Conservation (phyloP, 2,888 invertebrate genomes). For the Mystacides longicornis region DNA sequence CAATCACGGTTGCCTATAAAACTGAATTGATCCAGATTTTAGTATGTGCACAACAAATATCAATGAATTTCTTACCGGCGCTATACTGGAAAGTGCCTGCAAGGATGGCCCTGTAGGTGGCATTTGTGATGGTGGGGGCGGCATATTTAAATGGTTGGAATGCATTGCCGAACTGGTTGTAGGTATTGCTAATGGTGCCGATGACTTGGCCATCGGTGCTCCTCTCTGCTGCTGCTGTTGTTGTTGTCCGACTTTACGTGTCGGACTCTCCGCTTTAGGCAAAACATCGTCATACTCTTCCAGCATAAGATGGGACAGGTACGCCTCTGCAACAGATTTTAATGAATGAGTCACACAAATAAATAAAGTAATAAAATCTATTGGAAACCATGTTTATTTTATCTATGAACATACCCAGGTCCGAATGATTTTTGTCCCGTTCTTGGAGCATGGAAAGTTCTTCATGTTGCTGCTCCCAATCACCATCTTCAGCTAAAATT, state of each 20-base stretch:
- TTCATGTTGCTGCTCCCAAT: conserved; percentile 65
- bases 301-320: conserved; percentile 51
- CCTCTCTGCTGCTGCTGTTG: background rate
- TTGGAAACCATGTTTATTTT: no score
- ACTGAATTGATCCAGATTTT: no score
- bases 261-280: conserved; percentile 38
- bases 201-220: conserved; percentile 31
- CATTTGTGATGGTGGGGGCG: background rate
- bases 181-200: conserved; percentile 6
- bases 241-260: background rate
- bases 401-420: conserved; percentile 36
- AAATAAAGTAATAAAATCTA: background rate
- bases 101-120: background rate
- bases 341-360: background rate
- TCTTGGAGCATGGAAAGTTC: conserved; percentile 55
- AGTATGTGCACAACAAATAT: background rate
- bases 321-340: conserved; percentile 48
- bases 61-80: conserved; percentile 1
- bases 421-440: conserved; percentile 36
- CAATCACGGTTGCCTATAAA: no score
- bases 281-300: conserved; percentile 42
- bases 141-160: background rate
- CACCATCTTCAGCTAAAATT: conserved; percentile 44
- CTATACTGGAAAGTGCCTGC: background rate
- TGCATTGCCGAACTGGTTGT: background rate